phyloP scores from a whole-genome alignment of 2,113 vertebrate species.

The Erythrocercus mccallii region DNA sequence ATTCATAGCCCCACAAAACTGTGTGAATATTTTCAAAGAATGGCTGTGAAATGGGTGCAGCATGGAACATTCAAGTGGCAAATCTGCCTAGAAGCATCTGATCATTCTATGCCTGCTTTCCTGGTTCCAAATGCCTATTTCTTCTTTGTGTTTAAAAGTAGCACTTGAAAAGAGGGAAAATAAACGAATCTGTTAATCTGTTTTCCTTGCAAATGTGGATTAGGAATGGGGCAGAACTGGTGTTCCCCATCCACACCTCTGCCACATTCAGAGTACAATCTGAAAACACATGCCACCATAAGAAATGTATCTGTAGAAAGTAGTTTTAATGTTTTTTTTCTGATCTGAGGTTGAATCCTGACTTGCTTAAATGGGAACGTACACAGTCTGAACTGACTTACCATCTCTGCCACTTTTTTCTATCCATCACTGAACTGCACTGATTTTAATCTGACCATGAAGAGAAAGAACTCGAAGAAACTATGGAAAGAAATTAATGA shows the following conservation, averaged over 20 bases:
- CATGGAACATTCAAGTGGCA: not conserved
- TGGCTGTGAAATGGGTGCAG: constrained; percentile 13
- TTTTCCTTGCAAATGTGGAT: not conserved
- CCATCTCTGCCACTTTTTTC: not conserved
- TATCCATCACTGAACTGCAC: not conserved
- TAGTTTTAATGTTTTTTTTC: not conserved
- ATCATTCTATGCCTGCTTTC: constrained; percentile 2
- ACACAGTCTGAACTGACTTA: not conserved
- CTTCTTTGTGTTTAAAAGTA: not conserved
- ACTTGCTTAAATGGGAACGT: not conserved
- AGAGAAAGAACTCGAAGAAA: not conserved
- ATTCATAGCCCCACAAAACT: not conserved
- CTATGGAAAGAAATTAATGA: not conserved
- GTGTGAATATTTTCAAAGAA: not conserved
- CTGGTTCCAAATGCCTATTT: constrained; percentile 17
- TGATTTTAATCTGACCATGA: not conserved
- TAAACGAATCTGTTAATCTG: not conserved
- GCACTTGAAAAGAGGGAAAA: not conserved
- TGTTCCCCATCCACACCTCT: not conserved
- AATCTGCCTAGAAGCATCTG: constrained; percentile 11
- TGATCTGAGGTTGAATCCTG: not conserved
- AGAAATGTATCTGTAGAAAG: not conserved
- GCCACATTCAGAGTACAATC: not conserved
- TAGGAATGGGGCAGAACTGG: not conserved
- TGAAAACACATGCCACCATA: not conserved